Evolutionary conservation across 2,888 invertebrate genomes (phyloP).

Genomic region (Drosophila limbata): DNA sequence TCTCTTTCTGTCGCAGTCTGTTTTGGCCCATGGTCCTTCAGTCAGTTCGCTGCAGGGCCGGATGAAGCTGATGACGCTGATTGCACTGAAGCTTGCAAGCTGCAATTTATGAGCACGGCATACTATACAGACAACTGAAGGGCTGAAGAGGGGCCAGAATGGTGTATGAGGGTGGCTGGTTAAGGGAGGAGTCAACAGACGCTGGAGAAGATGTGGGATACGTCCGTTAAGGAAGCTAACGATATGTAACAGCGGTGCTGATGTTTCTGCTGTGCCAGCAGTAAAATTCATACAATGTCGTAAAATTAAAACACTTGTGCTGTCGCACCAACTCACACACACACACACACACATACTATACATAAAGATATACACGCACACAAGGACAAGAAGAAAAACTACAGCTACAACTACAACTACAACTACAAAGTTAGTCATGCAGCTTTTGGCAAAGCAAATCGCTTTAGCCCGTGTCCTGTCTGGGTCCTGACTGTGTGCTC

Average conservation of each 20-base stretch:
- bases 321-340: conserved; percentile 59
- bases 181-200: conserved; percentile 29
- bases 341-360: conserved; percentile 14
- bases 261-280: conserved; percentile 81
- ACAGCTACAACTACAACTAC: too few species aligned
- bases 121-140: conserved; percentile 56
- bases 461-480: conserved; percentile 60
- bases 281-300: conserved; percentile 84
- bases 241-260: conserved; percentile 76
- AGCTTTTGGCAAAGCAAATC: conserved; percentile 81
- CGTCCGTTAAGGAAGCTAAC: conserved; percentile 80
- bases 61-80: conserved; percentile 80
- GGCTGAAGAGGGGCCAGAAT: neutral
- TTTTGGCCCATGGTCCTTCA: conserved; percentile 23
- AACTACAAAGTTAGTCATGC: conserved; percentile 79
- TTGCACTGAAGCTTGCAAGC: conserved; percentile 79
- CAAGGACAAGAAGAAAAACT: conserved; percentile 8
- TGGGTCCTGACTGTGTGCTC: conserved; percentile 7
- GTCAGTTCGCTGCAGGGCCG: conserved; percentile 63
- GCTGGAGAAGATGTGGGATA: conserved; percentile 69
- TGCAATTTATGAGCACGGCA: conserved; percentile 76
- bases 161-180: neutral
- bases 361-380: conserved; percentile 5
- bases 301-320: conserved; percentile 83
- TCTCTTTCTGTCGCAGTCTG: conserved; percentile 1